phyloP scores from a whole-genome alignment of 2,797 vertebrate species.

The Phoeniculus purpureus region DNA sequence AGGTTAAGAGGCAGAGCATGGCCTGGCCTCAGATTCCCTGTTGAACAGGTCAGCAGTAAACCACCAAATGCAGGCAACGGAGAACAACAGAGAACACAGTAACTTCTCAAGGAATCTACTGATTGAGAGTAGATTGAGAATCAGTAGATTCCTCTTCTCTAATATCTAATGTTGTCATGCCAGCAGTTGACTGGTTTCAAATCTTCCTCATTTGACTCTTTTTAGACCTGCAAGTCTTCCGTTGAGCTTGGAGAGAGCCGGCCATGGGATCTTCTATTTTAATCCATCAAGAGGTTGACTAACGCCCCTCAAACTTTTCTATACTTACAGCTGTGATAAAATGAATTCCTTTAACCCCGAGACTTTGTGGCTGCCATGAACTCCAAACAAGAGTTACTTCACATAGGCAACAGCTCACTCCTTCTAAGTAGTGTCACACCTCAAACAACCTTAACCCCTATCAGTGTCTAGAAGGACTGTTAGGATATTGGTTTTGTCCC shows the following conservation, averaged over 20 bases:
- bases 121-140: no score
- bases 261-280: not conserved
- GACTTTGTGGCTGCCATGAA: not conserved
- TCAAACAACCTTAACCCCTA: not conserved
- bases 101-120: not conserved
- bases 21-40: not conserved
- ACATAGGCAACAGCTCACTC: not conserved
- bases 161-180: no score
- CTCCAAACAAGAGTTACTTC: not conserved
- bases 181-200: not conserved
- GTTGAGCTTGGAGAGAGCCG: not conserved
- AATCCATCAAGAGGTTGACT: not conserved
- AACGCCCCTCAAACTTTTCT: not conserved
- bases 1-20: not conserved
- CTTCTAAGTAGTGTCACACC: not conserved
- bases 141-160: not conserved
- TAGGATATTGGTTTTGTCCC: not conserved
- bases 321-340: not conserved
- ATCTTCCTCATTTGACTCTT: not conserved
- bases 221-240: not conserved
- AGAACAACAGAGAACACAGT: accelerated
- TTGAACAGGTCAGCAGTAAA: not conserved
- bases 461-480: not conserved
- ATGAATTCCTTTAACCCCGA: not conserved
- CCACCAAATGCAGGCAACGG: not conserved